phyloP scores from a whole-genome alignment of 1,140 invertebrate species.

The Diorhabda sublineata region DNA sequence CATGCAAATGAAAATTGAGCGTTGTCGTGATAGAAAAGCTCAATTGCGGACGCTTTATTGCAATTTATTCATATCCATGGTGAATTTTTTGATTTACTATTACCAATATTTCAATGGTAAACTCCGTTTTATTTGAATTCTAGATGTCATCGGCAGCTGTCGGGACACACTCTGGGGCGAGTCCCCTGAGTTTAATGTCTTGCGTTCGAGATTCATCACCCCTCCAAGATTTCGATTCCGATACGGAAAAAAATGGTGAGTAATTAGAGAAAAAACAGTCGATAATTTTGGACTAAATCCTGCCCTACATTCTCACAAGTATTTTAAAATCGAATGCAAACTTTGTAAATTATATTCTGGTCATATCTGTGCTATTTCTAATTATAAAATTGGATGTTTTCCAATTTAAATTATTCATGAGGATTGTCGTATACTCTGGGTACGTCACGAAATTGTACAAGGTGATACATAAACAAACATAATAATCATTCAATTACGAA shows the following conservation, averaged over 20 bases:
- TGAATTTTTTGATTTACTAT: too few species aligned
- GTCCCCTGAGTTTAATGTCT: constrained; percentile 50
- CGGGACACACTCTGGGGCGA: constrained; percentile 36
- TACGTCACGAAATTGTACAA: too few species aligned
- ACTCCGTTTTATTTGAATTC: constrained; percentile 11
- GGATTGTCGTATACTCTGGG: neutral
- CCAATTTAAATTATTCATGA: neutral
- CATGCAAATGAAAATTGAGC: too few species aligned
- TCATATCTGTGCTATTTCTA: neutral
- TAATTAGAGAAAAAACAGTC: neutral
- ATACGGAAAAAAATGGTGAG: constrained; percentile 43
- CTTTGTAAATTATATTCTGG: neutral
- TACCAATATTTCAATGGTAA: too few species aligned
- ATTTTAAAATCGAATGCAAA: too few species aligned
- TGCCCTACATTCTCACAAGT: too few species aligned
- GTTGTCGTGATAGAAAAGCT: too few species aligned
- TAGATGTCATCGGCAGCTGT: constrained; percentile 39
- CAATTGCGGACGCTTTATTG: too few species aligned
- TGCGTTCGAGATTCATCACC: constrained; percentile 54
- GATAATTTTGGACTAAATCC: too few species aligned
- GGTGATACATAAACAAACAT: too few species aligned
- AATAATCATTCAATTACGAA: too few species aligned
- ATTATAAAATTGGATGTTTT: neutral
- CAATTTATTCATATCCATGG: too few species aligned
- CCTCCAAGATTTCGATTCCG: constrained; percentile 41